phyloP scores from a whole-genome alignment of 1,140 invertebrate species.

The Tetragnatha versicolor region DNA sequence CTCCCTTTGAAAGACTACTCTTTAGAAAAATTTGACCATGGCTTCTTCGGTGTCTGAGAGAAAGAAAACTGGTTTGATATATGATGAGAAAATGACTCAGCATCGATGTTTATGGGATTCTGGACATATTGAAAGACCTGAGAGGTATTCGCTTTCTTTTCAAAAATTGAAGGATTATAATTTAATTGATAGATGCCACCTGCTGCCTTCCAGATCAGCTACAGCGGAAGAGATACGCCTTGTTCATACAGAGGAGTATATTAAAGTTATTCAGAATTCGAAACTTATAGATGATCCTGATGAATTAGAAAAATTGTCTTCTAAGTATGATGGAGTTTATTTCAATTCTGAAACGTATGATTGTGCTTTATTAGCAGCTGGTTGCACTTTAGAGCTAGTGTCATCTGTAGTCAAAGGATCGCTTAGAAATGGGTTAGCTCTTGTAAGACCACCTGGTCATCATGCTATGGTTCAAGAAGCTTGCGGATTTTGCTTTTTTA shows the following conservation, averaged over 20 bases:
- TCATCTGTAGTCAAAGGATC: constrained; percentile 74
- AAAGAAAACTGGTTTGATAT: constrained; percentile 80
- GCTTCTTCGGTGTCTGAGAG: too few relatives aligned
- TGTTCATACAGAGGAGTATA: constrained; percentile 72
- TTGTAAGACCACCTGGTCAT: constrained; percentile 92
- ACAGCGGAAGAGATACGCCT: constrained; percentile 75
- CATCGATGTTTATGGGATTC: constrained; percentile 84
- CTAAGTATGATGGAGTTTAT: constrained; percentile 85
- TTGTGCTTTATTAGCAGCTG: constrained; percentile 77
- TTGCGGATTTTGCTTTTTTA: constrained; percentile 88
- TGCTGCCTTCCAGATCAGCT: constrained; percentile 69
- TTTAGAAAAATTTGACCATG: too few relatives aligned
- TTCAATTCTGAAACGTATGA: constrained; percentile 84
- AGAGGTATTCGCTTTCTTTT: constrained; percentile 75
- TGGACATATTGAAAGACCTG: constrained; percentile 82
- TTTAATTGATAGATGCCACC: constrained; percentile 73
- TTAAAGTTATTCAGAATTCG: constrained; percentile 74
- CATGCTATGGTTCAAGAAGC: constrained; percentile 91
- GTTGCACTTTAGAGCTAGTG: constrained; percentile 81
- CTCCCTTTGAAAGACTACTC: too few relatives aligned
- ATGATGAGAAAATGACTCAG: constrained; percentile 77
- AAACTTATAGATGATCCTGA: constrained; percentile 67
- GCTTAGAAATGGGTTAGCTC: constrained; percentile 83
- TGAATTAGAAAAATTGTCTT: constrained; percentile 75
- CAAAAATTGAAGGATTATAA: constrained; percentile 78